Percentiles rank a stretch among this genome's conserved stretches.
Evolutionary conservation across 2,113 vertebrate species (phyloP).

Genomic region (Myotis lucifugus): DNA sequence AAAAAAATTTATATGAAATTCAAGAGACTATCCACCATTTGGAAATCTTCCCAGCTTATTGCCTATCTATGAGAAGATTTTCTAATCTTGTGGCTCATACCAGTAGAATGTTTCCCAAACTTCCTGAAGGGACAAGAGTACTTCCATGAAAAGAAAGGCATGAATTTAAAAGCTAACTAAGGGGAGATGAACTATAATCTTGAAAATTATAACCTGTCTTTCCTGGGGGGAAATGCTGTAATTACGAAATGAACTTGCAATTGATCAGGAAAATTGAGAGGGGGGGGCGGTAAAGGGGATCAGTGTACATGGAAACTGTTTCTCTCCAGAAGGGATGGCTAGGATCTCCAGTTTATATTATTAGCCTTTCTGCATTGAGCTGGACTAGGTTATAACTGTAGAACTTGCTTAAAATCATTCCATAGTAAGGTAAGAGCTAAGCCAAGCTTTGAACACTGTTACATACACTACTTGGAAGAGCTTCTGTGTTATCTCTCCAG

Average conservation of each 20-base stretch:
- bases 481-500: not conserved
- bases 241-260: constrained; percentile 62
- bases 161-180: constrained; percentile 46
- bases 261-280: constrained; percentile 18
- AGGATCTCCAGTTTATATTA: not conserved
- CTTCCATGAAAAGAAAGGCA: constrained; percentile 2
- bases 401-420: not conserved
- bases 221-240: constrained; percentile 16
- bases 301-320: not conserved
- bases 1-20: not conserved
- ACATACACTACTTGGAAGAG: not conserved
- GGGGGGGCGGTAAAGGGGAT: not conserved
- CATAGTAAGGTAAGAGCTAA: not conserved
- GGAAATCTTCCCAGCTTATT: not conserved
- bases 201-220: constrained; percentile 67
- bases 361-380: not conserved
- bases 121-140: not conserved
- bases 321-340: not conserved
- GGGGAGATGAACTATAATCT: constrained; percentile 52
- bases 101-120: not conserved
- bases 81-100: not conserved
- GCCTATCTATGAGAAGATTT: not conserved
- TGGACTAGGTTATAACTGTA: not conserved
- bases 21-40: not conserved
- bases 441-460: not conserved